Conservation (phyloP, 1,140 invertebrate genomes). For the Chrysomallon squamiferum region DNA sequence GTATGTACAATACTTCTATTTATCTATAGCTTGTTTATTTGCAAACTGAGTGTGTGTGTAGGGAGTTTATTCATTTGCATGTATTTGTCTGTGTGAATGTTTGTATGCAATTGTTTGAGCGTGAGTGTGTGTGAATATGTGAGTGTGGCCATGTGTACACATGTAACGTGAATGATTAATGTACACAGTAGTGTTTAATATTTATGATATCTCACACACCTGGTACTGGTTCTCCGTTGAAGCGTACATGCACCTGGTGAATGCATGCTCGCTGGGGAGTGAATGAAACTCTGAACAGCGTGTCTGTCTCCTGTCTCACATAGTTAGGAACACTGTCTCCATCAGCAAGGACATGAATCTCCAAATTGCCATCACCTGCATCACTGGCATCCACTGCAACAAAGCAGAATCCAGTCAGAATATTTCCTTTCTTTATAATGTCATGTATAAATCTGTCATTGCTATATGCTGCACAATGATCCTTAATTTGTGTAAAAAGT, state of each 20-base stretch:
- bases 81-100: no score
- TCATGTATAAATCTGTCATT: background rate
- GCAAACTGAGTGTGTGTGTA: no score
- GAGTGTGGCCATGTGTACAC: no score
- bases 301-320: constrained; percentile 93
- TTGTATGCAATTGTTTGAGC: no score
- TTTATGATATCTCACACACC: no score
- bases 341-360: constrained; percentile 97
- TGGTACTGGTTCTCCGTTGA: constrained; percentile 94
- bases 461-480: background rate
- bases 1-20: background rate
- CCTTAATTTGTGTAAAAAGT: no score
- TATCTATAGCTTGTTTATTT: no score
- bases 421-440: background rate
- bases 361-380: constrained; percentile 90
- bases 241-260: constrained; percentile 87
- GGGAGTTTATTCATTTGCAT: no score
- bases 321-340: constrained; percentile 98
- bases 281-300: constrained; percentile 94
- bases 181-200: no score
- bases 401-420: no score
- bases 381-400: constrained; percentile 66
- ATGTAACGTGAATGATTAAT: no score
- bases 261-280: constrained; percentile 90
- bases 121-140: no score